Evolutionary conservation across 2,113 vertebrate genomes (phyloP), one percentile per base, ranked within the genome.

Genomic region (Blennius ocellaris): DNA sequence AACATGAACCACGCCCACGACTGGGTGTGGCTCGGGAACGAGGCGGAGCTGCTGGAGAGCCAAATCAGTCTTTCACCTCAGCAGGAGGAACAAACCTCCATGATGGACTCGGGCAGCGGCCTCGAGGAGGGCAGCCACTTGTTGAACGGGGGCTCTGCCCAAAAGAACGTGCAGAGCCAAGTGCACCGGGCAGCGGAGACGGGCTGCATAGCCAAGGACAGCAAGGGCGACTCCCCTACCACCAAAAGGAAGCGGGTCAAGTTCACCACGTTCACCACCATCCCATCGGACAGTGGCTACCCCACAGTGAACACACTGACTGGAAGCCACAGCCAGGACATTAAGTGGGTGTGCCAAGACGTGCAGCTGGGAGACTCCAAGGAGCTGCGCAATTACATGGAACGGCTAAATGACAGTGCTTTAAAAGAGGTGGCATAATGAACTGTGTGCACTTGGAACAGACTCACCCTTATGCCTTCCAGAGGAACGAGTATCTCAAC

Each of bases 1-100:
- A 90, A 92, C 73, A 82, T 94, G 94, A 94, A 95, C 52, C 98
- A 99, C 9, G 95, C 96, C 1, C 98, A 99, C 0, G 97, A 99
- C 81, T 99, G 98, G 98, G 98, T 99, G 57, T 99, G 98, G 97
- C 91, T 99, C 49, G 97, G 97, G 1, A 97, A 95, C 0, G 97
- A 97, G 89, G 93, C 95, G 0, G 97, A 98, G 71, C 94, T 96
- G 30, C 87, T 96, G 73, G 97, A 97, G 90, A 94, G 93, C 67
- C 68, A 88, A 5, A 93, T 90, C 2, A 95, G 96, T 1, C 52
- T 92, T 10, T 93, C 94, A 0, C 93, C 94, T 0, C 96, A 94
- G 79, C 95, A 90, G 60, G 95, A 96, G 4, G 94, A 94, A 12
- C 96, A 90, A 82, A 96, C 96, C 1, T 97, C 97, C 7, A 87